A percentile compares a stretch with the other conserved stretches of the same genome.
Evolutionary conservation across 35 echinoderm and acorn worm genomes (phyloP).

Genomic region (Amphiura filiformis): DNA sequence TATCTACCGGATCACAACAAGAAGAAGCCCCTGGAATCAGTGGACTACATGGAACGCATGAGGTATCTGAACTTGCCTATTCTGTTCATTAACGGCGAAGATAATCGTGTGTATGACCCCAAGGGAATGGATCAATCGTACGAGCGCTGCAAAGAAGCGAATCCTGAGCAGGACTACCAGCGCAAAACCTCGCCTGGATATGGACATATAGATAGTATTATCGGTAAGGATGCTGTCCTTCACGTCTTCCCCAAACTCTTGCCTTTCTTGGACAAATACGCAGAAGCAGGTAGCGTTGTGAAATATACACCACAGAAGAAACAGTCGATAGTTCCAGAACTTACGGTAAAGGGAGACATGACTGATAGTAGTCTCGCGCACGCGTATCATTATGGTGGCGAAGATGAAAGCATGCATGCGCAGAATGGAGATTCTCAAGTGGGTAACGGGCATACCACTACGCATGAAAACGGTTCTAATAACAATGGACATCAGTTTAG

Average conservation of each 20-base stretch:
- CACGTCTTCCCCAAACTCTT: constrained; percentile 67
- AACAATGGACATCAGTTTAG: too few relatives aligned
- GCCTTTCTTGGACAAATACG: constrained; percentile 64
- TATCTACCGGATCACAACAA: constrained; percentile 52
- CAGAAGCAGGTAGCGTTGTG: background rate
- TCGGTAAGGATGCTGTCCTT: constrained; percentile 49
- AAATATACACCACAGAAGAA: too few relatives aligned
- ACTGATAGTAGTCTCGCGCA: too few relatives aligned
- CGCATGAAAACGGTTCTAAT: too few relatives aligned
- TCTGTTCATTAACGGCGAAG: constrained; percentile 55
- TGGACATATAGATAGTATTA: constrained; percentile 63
- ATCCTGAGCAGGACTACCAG: constrained; percentile 63
- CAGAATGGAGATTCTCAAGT: too few relatives aligned
- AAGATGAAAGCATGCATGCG: too few relatives aligned
- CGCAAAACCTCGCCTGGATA: constrained; percentile 34
- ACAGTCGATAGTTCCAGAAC: too few relatives aligned
- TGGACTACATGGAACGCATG: constrained; percentile 47
- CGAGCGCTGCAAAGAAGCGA: constrained; percentile 51
- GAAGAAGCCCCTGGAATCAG: constrained; percentile 29
- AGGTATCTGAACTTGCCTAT: constrained; percentile 61
- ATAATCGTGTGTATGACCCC: constrained; percentile 61
- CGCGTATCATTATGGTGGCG: too few relatives aligned
- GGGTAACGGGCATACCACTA: too few relatives aligned
- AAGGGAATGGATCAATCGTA: constrained; percentile 40
- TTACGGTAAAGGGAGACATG: too few relatives aligned